phyloP scores from a whole-genome alignment of 2,888 invertebrate genomes.

The Zeuzera pyrina region DNA sequence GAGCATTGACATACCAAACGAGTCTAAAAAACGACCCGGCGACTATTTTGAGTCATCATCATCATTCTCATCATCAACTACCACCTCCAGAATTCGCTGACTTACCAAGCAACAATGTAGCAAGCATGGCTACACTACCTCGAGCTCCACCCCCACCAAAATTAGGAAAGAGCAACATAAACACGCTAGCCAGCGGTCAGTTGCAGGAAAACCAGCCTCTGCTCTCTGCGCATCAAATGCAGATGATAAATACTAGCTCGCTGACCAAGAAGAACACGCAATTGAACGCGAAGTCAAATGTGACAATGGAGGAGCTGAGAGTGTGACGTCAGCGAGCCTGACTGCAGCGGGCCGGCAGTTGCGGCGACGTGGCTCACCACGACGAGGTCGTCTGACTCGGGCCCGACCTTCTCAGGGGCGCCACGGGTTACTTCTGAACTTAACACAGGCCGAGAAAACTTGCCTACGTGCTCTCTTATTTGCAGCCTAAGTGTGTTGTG shows the following conservation, averaged over 20 bases:
- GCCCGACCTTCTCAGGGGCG: constrained; percentile 68
- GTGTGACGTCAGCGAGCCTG: constrained; percentile 83
- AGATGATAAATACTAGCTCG: constrained; percentile 83
- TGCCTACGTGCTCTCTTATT: too few species aligned
- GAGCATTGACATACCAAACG: constrained; percentile 62
- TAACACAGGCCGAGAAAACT: too few species aligned
- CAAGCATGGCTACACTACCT: constrained; percentile 74
- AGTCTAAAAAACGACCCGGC: constrained; percentile 79
- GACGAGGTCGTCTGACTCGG: constrained; percentile 70
- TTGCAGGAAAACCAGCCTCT: constrained; percentile 79
- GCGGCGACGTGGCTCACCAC: constrained; percentile 64
- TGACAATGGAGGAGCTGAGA: constrained; percentile 85
- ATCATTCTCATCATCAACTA: constrained; percentile 83
- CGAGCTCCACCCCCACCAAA: constrained; percentile 85
- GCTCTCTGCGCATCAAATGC: constrained; percentile 83
- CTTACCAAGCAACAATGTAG: constrained; percentile 78
- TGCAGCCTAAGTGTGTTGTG: too few species aligned
- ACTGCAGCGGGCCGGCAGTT: constrained; percentile 71
- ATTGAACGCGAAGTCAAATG: constrained; percentile 73
- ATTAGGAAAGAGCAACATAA: constrained; percentile 74
- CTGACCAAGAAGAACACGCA: constrained; percentile 84
- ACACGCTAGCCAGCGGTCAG: constrained; percentile 74
- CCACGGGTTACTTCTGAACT: constrained; percentile 56
- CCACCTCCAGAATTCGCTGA: constrained; percentile 90
- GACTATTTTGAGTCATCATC: constrained; percentile 82